Evolutionary conservation across 2,797 vertebrate species (phyloP).

Genomic region (Squalus acanthias): DNA sequence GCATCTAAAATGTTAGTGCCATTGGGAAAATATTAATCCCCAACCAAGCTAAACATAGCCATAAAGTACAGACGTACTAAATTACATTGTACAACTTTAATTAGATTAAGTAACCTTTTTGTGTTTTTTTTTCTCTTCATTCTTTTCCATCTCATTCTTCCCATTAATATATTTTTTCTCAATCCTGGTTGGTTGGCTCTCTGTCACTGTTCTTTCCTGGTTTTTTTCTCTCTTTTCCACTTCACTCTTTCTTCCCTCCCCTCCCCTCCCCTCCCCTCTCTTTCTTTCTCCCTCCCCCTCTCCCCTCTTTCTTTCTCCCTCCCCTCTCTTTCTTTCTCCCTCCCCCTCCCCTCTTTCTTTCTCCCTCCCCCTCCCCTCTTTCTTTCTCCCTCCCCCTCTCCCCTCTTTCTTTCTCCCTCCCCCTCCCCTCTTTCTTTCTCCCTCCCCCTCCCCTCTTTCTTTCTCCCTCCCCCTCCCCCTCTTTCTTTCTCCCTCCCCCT

Average conservation of each 20-base stretch:
- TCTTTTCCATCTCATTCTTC: neutral
- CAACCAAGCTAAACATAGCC: neutral
- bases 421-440: too few species aligned
- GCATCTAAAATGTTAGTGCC: neutral
- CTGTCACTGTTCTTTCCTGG: neutral
- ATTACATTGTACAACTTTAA: neutral
- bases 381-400: too few species aligned
- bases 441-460: fast-evolving
- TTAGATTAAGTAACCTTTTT: neutral
- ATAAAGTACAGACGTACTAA: neutral
- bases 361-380: neutral
- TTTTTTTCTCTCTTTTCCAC: neutral
- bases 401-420: too few species aligned
- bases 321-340: neutral
- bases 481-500: too few species aligned
- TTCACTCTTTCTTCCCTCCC: too few species aligned
- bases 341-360: neutral
- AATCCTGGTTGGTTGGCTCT: neutral
- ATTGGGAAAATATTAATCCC: neutral
- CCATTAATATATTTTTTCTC: neutral
- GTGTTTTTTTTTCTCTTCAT: neutral
- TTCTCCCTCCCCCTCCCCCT: neutral
- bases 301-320: neutral
- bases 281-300: too few species aligned
- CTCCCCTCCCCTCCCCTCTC: neutral